A percentile compares a stretch with the other conserved stretches of the same genome.
These are phyloP conservation scores for Tyria jacobaeae DNA, from an alignment of 2,888 invertebrate species.

Conservation along the genomic window DNA sequence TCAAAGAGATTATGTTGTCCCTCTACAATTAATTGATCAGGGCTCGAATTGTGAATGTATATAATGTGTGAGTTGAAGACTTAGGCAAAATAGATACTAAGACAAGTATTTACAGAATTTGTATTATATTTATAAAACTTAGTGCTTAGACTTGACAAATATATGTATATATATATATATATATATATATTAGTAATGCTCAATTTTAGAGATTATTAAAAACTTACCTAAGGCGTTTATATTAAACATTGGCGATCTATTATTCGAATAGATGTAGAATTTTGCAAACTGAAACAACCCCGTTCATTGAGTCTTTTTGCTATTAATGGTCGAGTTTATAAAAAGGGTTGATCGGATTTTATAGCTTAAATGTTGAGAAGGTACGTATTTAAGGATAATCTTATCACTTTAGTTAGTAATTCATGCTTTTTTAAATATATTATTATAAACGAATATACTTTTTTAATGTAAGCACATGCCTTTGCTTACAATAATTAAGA, in stretches of 20 bases:
- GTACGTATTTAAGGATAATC: not conserved
- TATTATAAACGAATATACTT: not conserved
- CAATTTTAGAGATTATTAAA: constrained; percentile 21
- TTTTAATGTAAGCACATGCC: not conserved
- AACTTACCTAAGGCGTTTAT: constrained; percentile 45
- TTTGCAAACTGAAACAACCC: constrained; percentile 7
- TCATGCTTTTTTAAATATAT: not conserved
- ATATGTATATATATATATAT: too few species aligned
- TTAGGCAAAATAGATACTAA: constrained; percentile 38
- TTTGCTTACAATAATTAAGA: not conserved
- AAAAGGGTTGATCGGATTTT: too few species aligned
- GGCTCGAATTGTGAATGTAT: constrained; percentile 35
- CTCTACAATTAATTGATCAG: constrained; percentile 47
- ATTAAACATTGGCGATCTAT: constrained; percentile 17
- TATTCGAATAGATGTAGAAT: not conserved
- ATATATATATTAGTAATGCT: constrained; percentile 26
- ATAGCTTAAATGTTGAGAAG: not conserved
- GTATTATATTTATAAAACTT: constrained; percentile 31
- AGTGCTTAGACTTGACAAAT: constrained; percentile 37
- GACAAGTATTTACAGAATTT: constrained; percentile 44
- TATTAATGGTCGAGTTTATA: not conserved
- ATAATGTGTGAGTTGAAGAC: constrained; percentile 34
- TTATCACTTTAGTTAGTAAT: constrained; percentile 5
- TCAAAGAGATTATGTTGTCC: constrained; percentile 54
- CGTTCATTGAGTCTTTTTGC: not conserved